Base-by-base conservation (phyloP, 2,888 invertebrate species). In the Drosophila differens region DNA sequence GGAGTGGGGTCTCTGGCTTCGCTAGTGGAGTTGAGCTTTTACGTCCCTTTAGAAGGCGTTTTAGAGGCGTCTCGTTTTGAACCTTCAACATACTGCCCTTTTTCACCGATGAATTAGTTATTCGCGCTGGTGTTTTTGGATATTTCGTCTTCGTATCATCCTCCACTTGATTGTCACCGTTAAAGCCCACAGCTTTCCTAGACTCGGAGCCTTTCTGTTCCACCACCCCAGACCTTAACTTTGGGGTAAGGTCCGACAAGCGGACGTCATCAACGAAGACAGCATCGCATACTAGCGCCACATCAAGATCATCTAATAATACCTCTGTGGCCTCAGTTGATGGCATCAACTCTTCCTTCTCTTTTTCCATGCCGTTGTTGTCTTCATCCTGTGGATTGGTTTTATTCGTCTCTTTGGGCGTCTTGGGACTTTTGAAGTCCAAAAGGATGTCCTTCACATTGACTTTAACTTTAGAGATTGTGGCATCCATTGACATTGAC, bases 51-150 rank as follows among this genome's bases (percentile, higher is more conserved):
- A 69, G 10, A 7, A 47, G 37, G 2, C 30, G 5, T 41, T 60
- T 83, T n/a, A 68, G 12, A 0, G 76, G 83, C 0, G 82, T 73
- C 9, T 62, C 65, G 4, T 4, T 32, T 12, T 68, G 47, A 3
- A 6, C 9, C 0, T 19, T 44, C 2, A 10, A 9, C 9, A 62
- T 19, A 10, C 12, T 52, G 7, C 25, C 4, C 4, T 41, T 2
- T 9, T 53, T 47, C 10, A 22, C 5, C 0, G 19, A n/a, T 35
- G 63, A 9, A 1, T 22, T 10, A 22, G 7, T 22, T 25, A 32
- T 0, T 5, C 79, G 75, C 0, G 74, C 79, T 19, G 92, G 92
- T 6, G 92, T 92, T 70, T 85, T 92, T 6, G 89, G 92, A 74
- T 83, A 92, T 30, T 62, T 74, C 5, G 6, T 73, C 60, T 91